Conservation (phyloP, 2,113 vertebrate genomes). For the Ciconia maguari region DNA sequence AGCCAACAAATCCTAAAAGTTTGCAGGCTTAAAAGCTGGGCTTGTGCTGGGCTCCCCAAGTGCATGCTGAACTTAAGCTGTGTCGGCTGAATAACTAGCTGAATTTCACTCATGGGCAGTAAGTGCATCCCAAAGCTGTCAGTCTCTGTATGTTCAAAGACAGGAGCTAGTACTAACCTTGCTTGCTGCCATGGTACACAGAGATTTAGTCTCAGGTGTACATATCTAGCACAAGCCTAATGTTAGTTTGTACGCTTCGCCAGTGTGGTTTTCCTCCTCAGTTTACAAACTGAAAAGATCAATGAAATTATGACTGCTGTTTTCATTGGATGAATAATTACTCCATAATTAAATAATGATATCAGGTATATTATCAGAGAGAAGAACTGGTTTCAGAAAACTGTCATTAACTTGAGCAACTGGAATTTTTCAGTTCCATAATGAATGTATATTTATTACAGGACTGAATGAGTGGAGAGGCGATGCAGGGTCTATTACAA, state of each 20-base stretch:
- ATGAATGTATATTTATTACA: background rate
- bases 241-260: background rate
- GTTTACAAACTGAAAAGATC: background rate
- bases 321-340: background rate
- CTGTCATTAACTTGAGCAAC: constrained; percentile 14
- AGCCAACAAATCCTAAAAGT: background rate
- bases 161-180: background rate
- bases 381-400: background rate
- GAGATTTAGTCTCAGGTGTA: background rate
- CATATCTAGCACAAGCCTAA: background rate
- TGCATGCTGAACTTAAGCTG: background rate
- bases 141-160: background rate
- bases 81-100: background rate
- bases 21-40: background rate
- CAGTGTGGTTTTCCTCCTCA: background rate
- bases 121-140: background rate
- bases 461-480: background rate
- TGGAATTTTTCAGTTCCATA: background rate
- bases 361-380: background rate
- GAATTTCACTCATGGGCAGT: background rate
- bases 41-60: background rate
- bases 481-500: background rate
- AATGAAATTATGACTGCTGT: background rate
- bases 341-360: background rate
- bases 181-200: background rate